Base-by-base conservation (phyloP, 2,888 invertebrate species). In the Xestia sexstrigata region DNA sequence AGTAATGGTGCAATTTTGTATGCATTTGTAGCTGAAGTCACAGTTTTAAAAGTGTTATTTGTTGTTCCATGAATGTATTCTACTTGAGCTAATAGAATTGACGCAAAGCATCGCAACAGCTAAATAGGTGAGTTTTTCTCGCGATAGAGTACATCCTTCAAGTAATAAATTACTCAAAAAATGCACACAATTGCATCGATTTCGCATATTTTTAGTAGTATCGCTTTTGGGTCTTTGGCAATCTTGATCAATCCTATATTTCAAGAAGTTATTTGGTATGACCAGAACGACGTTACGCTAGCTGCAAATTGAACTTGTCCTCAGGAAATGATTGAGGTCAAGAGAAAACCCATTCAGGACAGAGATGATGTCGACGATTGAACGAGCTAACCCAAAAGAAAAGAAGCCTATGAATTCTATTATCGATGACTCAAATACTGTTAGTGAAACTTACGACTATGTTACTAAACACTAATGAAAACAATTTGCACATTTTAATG, bases 51-150 rank as follows among this genome's bases (percentile, higher is more conserved):
- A 58, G 26, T 58, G 58, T 58, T 58, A 26, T 26, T 26, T 55
- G 23, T 39, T 63, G 39, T 23, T 13, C 23, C 39, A 39, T 63
- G 23, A 63, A 39, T 63, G 23, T 65, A 20, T 42, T 13, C n/a
- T 65, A 65, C 39, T 47, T 4, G 4, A 52, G 47, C 23, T 62
- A 62, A 62, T 67, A 11, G 7, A 58, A 52, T 47, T n/a, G 30
- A 68, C 55, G 62, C 62, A 23, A 70, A 45, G 62, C 70, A 45
- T 75, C 30, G 80, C 73, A 79, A 79, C 23, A 68, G 67, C 71
- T 76, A 30, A 47, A 63, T 63, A n/a, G 39, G 15, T 65, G 30
- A 13, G 20, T 26, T 52, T 58, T 1, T 55, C 52, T 55, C 30
- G 26, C 52, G 35, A 70, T n/a, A 23, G 9, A 47, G 3, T 20